A percentile compares a stretch with the other conserved stretches of the same genome.
Evolutionary conservation across 2,888 invertebrate genomes (phyloP).

Genomic region (Ormyrus rosae): DNA sequence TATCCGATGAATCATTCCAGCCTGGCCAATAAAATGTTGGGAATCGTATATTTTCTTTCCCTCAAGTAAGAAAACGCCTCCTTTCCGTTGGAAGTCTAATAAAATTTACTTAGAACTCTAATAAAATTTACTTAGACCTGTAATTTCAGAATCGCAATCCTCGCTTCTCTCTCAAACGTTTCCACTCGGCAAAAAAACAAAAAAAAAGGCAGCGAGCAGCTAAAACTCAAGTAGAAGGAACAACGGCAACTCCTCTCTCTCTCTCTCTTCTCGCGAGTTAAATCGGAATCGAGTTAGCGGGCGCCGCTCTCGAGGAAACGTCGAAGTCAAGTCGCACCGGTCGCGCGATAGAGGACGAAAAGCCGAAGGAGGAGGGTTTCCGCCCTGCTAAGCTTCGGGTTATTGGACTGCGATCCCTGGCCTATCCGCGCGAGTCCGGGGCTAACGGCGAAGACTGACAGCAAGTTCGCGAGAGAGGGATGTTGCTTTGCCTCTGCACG

Average conservation of each 20-base stretch:
- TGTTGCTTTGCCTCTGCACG: slow-evolving; percentile 17
- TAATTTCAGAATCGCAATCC: no score
- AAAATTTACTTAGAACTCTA: no score
- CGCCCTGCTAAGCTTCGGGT: slow-evolving; percentile 55
- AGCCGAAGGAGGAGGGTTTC: slow-evolving; percentile 34
- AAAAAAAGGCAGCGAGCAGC: background rate
- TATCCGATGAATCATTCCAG: no score
- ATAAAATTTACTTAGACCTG: no score
- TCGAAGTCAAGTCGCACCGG: background rate
- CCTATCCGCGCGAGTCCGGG: background rate
- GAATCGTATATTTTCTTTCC: no score
- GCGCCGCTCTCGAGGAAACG: slow-evolving; percentile 2
- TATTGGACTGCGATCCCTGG: slow-evolving; percentile 52
- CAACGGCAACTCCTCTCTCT: background rate
- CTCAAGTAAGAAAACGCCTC: no score
- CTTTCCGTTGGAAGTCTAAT: no score
- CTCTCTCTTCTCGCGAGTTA: slow-evolving; percentile 27
- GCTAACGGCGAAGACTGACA: slow-evolving; percentile 16
- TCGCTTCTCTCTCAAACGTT: no score
- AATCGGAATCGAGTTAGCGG: slow-evolving; percentile 45
- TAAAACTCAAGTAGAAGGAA: background rate
- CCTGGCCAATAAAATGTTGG: no score
- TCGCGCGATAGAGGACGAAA: background rate
- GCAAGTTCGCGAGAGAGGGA: slow-evolving; percentile 16
- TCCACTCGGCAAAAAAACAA: background rate